Evolutionary conservation across 1,140 invertebrate species (phyloP), one percentile per base, ranked within the genome.

Genomic region (Scaptodrosophila lebanonensis): DNA sequence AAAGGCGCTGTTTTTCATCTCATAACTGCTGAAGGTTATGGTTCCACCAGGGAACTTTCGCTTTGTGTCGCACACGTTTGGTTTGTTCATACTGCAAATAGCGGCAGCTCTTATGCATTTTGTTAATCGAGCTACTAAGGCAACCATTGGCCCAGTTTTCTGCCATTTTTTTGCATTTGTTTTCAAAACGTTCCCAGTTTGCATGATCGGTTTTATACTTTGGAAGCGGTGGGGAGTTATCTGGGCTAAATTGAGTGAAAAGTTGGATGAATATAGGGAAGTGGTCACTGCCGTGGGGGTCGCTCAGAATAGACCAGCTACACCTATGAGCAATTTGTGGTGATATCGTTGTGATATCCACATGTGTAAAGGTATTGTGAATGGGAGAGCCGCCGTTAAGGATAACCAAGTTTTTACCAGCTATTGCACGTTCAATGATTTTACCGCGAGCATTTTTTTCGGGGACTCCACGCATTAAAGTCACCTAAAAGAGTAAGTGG

Each of bases 221-320:
- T 33, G 16, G n/a, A 39, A 9, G 12, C 11, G 11, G 16, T 11
- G 20, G 16, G 17, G 9, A 8, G 3, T 5, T 25, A 25, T 25
- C 22, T 11, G 20, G 17, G 5, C 3, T n/a, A 32, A 25, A 25
- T 25, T 8, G 22, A 3, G 22, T 13, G 16, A 16, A 7, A 9
- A 42, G 16, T 15, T 6, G 29, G 8, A 48, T 61, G 5, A 3
- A 16, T 33, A 51, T 57, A 1, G 54, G 49, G 11, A 49, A 65
- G n/a, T 59, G 36, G n/a, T 65, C 49, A 16, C 61, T 65, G 1
- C 49, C 49, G 11, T 57, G 35, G n/a, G 51, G 35, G 30, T 52
- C 18, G 9, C 40, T 9, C 9, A 22, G 5, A 1, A 33, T 51
- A 27, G 47, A 33, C 40, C 47, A 59, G 8, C 22, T 17, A 7